Base-by-base conservation (phyloP, 2,888 invertebrate genomes). In the Morpho helenor region DNA sequence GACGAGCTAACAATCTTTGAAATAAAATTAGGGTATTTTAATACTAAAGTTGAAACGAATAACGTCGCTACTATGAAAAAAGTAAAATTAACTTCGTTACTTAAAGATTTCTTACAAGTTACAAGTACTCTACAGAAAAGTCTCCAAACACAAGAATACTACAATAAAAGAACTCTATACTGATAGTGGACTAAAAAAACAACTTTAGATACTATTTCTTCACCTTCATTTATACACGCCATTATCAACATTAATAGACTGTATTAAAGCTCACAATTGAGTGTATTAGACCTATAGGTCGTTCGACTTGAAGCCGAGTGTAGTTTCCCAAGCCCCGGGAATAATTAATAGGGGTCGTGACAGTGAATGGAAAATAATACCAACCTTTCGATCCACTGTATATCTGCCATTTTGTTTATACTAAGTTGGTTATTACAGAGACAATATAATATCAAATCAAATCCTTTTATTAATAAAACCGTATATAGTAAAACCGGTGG, bases 261-360 rank as follows among this genome's bases (percentile, higher is more conserved):
- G 7, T 22, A 0, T n/a, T 53, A 53, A 45, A 22, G 10, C 9
- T 1, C 8, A 53, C 4, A 45, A 41, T 53, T n/a, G 23, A n/a
- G 41, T 40, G 40, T 10, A 16, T 16, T 31, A 22, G 31, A 31
- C 10, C 8, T 42, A 16, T 59, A 53, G 39, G 56, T 44, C 52
- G 46, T 59, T 51, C 47, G 56, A 46, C 56, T 56, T 56, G 48
- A 49, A 59, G 61, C 40, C 9, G 53, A 47, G 47, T 44, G 52
- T 59, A 59, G 61, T 50, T 59, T 53, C 9, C 48, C 52, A 53
- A 57, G 57, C 16, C 62, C 46, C 62, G 54, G 47, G 52, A 62
- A 62, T 62, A 57, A 62, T 62, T 57, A 62, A 60, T 55, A 57
- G 54, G 60, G 60, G 56, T 62, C 57, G 57, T 59, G 59, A 62